These are phyloP conservation scores for Saimiri boliviensis DNA, from an alignment of 2,113 vertebrate species.

Conservation along the genomic window DNA sequence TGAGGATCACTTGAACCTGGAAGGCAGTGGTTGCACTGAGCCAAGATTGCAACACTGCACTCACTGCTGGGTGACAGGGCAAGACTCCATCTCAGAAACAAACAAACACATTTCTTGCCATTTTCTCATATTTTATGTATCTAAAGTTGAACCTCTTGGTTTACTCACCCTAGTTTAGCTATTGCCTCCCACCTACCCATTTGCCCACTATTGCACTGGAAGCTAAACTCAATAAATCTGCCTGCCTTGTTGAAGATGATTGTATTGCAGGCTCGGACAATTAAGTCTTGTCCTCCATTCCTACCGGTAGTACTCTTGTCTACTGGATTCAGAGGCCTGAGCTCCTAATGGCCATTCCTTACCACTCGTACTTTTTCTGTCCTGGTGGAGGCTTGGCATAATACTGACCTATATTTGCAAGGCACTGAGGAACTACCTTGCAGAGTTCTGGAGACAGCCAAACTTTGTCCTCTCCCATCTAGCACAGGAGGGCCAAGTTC, in stretches of 20 bases:
- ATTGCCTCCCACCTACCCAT: neutral
- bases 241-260: neutral
- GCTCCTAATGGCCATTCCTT: neutral
- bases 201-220: neutral
- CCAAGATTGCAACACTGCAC: no score
- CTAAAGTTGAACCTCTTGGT: neutral
- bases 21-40: no score
- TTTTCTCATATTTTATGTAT: neutral
- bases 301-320: neutral
- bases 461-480: neutral
- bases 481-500: no score
- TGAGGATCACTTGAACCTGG: no score
- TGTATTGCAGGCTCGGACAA: neutral
- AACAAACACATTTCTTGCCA: neutral
- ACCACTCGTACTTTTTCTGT: neutral
- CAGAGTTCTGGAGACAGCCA: neutral
- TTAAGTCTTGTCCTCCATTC: no score
- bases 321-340: neutral
- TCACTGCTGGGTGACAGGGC: no score
- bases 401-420: neutral
- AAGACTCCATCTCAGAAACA: no score
- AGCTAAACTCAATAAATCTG: accelerated
- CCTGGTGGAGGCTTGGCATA: neutral
- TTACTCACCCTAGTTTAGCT: neutral
- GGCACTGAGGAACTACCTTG: neutral